phyloP scores from a whole-genome alignment of 2,888 invertebrate genomes.

The Chirona hameri region DNA sequence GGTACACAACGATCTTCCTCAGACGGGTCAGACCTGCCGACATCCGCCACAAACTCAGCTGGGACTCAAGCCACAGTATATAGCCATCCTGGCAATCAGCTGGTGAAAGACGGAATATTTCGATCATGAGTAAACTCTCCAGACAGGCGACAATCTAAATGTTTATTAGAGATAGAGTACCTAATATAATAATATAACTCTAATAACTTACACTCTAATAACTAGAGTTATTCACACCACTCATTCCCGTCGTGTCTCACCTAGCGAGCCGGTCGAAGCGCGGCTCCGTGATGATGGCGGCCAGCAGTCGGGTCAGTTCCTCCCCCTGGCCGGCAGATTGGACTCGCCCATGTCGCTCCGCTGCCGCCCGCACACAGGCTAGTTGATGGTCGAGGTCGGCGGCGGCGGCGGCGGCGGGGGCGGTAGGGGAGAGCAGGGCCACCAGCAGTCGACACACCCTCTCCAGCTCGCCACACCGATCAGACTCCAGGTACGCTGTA shows the following conservation, averaged over 20 bases:
- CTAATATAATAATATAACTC: too few relatives aligned
- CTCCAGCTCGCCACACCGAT: background rate
- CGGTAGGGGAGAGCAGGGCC: constrained; percentile 43
- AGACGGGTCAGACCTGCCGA: too few relatives aligned
- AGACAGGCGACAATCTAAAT: too few relatives aligned
- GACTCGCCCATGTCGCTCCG: constrained; percentile 38
- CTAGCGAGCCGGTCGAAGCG: constrained; percentile 43
- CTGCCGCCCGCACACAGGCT: constrained; percentile 41
- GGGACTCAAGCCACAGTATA: too few relatives aligned
- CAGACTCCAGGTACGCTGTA: background rate
- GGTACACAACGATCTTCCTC: too few relatives aligned
- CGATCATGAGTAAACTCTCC: too few relatives aligned
- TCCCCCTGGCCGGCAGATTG: constrained; percentile 38
- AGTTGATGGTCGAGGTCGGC: constrained; percentile 44
- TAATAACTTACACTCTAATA: too few relatives aligned
- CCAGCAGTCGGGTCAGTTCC: constrained; percentile 43
- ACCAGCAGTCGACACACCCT: constrained; percentile 29
- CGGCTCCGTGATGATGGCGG: constrained; percentile 44
- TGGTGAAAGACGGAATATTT: too few relatives aligned
- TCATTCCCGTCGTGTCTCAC: constrained; percentile 41
- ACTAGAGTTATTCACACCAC: too few relatives aligned
- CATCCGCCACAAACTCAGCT: too few relatives aligned
- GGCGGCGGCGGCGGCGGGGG: constrained; percentile 42
- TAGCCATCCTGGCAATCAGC: too few relatives aligned
- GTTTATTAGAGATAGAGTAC: too few relatives aligned